Evolutionary conservation across 2,797 vertebrate genomes (phyloP), one percentile per base, ranked within the genome.

Genomic region (Triplophysa yarkandensis): DNA sequence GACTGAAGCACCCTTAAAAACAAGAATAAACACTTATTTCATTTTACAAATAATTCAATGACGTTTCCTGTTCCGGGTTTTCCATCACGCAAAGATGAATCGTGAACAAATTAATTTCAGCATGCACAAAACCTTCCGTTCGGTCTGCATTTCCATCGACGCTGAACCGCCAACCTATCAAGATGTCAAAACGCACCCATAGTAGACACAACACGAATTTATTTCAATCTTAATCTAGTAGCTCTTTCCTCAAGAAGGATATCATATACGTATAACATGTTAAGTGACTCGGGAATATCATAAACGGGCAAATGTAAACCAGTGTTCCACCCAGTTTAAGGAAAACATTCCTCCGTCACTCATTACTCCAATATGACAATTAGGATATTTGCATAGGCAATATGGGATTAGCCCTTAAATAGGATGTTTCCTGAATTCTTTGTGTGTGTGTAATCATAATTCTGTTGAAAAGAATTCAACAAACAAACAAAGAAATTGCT

Each of bases 381-480:
- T 83, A 95, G 95, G 94, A 95, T 94, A 95, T 96, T 99, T 98
- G 97, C 97, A 99, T 99, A 98, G 96, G 96, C 96, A 98, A 94
- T 95, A 95, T 95, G 92, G 93, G 93, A 95, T 96, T 98, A 92
- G 98, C 96, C 97, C 97, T 97, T 95, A 95, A 92, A 95, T 93
- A 91, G 89, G 91, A 89, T 90, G 91, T 95, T 92, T 98, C 97
- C 97, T 99, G 97, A 98, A 96, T 95, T 95, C 92, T 94, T 89
- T 86, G 85, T 86, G 87, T 90, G 87, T 87, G 88, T 66, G 89
- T 91, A 83, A 39, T 89, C 90, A 86, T 90, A 91, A 84, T 89
- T 92, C 85, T 88, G 87, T 87, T 90, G 81, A 90, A 89, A 84
- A 92, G 84, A 90, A 89, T 82, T 87, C 74, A 89, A 83, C 75